Percentiles rank a stretch among this genome's conserved stretches.
phyloP scores from a whole-genome alignment of 92 coral and sea anemone species.

The Porites cylindrica region DNA sequence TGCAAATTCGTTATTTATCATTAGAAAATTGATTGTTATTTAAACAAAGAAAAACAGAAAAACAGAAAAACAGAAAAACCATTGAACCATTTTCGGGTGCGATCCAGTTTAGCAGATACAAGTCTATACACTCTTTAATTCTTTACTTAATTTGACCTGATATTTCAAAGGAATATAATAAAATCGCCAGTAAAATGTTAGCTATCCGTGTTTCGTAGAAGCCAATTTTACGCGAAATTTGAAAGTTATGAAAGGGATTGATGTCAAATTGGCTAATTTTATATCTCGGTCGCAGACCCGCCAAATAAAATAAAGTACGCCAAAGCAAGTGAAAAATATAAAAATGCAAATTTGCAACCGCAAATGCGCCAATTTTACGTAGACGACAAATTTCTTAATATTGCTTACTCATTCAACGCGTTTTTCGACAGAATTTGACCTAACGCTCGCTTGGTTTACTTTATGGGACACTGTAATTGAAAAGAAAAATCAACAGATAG shows the following conservation, averaged over 20 bases:
- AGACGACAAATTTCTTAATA: neutral
- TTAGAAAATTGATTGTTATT: slow-evolving; percentile 12
- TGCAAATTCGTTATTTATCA: neutral
- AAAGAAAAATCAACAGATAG: neutral
- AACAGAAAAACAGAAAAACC: neutral
- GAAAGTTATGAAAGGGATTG: slow-evolving; percentile 25
- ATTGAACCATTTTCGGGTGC: neutral
- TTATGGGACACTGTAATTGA: neutral
- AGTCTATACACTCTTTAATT: too few relatives aligned
- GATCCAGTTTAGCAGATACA: neutral
- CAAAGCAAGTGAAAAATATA: slow-evolving; percentile 22
- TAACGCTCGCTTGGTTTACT: neutral
- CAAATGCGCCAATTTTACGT: neutral
- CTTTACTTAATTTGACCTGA: too few relatives aligned
- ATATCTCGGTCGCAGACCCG: slow-evolving; percentile 51
- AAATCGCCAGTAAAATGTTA: neutral
- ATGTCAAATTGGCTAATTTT: slow-evolving; percentile 31
- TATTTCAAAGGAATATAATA: too few relatives aligned
- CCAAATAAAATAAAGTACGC: slow-evolving; percentile 32
- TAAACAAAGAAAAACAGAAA: neutral
- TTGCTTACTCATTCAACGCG: neutral
- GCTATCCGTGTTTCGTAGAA: neutral
- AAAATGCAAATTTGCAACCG: slow-evolving; percentile 25
- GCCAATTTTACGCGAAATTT: slow-evolving; percentile 7
- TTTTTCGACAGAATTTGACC: neutral